Evolutionary conservation across 1,140 invertebrate genomes (phyloP).

Genomic region (Drosophila guanche): DNA sequence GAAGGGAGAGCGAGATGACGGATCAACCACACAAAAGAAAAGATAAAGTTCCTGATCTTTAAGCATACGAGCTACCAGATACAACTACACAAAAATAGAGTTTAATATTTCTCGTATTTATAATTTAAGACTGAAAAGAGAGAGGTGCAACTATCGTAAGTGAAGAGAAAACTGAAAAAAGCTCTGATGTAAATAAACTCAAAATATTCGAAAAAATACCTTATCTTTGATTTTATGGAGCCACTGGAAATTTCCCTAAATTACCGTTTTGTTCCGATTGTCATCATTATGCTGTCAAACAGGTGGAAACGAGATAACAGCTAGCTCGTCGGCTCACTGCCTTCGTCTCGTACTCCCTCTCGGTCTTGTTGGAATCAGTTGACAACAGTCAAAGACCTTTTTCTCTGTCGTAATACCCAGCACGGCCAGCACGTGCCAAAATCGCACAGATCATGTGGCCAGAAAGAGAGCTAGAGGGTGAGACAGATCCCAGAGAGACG

Average conservation of each 20-base stretch:
- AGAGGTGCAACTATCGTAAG: not conserved
- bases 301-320: conserved; percentile 28
- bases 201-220: conserved; percentile 42
- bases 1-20: conserved; percentile 24
- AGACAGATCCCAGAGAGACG: conserved; percentile 17
- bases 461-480: conserved; percentile 4
- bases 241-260: conserved; percentile 5
- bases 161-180: conserved; percentile 6
- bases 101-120: conserved; percentile 30
- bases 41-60: conserved; percentile 71
- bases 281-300: conserved; percentile 21
- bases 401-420: conserved; percentile 13
- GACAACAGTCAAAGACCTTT: conserved; percentile 54
- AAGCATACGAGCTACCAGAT: conserved; percentile 46
- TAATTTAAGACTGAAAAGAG: conserved; percentile 71
- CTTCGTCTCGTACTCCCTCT: conserved; percentile 1
- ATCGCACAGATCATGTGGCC: conserved; percentile 53
- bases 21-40: conserved; percentile 48
- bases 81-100: conserved; percentile 5
- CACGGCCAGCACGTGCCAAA: conserved; percentile 48
- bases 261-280: conserved; percentile 14
- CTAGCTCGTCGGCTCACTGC: conserved; percentile 13
- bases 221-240: conserved; percentile 3
- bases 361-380: conserved; percentile 31
- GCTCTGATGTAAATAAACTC: conserved; percentile 60